Base-by-base conservation (phyloP, 1,140 invertebrate species). In the Aphidius ervi region DNA sequence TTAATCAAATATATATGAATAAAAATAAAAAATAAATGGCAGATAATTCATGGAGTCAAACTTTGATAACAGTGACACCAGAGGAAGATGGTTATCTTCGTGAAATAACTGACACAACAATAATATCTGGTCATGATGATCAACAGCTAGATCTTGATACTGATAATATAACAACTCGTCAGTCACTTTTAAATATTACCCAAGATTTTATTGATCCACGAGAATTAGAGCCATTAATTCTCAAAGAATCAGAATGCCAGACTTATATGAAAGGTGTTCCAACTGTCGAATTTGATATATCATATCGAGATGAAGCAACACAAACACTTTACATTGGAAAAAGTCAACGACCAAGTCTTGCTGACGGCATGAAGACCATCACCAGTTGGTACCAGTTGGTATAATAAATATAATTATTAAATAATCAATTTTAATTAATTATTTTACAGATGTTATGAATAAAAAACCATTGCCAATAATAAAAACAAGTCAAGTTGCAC, bases 261-360 rank as follows among this genome's bases (percentile, higher is more conserved):
- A 72, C 70, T 3, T 72, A 65, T 52, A 40, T 72, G 5, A 64
- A 67, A 50, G 69, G 69, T 8, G 56, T 66, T 31, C 58, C 67
- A 3, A 57, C 23, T 9, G 68, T 70, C 8, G 48, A 59, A 1
- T 67, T 70, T 40, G 63, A 65, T 5, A 16, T 62, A 2, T 45
- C 63, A 47, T 65, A 66, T n/a, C 53, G 23, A 4, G 65, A 70
- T 20, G 64, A 72, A 59, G 66, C 63, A 5, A 65, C 56, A 9
- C 70, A 72, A 49, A 72, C 70, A 2, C 55, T 70, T 53, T 72
- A 68, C 10, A 69, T 70, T 54, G 62, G 65, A 7, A 31, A 49
- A 10, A 64, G 56, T 42, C 62, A 23, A 40, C 9, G 5, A 39
- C 7, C 59, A 4, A 31, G 23, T 31, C 4, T 31, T 31, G 2